Conservation (phyloP, 2,113 vertebrate species). For the Columba janthina region DNA sequence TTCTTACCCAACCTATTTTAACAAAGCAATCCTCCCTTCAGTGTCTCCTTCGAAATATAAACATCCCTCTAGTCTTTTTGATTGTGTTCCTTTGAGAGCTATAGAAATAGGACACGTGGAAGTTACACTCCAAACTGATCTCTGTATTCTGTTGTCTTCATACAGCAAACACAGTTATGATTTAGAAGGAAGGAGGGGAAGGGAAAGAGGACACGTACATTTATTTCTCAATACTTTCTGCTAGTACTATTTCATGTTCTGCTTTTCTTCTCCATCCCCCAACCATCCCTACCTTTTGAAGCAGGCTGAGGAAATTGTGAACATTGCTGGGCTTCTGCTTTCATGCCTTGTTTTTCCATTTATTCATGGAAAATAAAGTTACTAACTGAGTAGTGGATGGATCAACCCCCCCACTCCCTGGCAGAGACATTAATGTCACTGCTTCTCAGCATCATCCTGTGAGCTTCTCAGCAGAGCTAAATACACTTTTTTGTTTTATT, state of each 20-base stretch:
- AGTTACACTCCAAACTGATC: neutral
- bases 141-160: neutral
- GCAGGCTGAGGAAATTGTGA: neutral
- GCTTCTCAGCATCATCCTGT: neutral
- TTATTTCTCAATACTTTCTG: neutral
- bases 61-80: neutral
- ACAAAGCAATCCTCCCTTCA: neutral
- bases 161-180: neutral
- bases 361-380: conserved; percentile 33
- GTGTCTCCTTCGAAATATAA: neutral
- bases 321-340: conserved; percentile 14
- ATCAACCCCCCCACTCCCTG: neutral
- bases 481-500: conserved; percentile 37
- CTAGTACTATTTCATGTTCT: neutral
- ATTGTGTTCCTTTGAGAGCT: neutral
- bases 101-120: neutral
- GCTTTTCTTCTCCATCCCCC: neutral
- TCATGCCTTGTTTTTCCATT: neutral
- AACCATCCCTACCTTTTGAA: conserved; percentile 27
- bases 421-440: conserved; percentile 2
- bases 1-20: neutral
- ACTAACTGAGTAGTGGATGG: neutral
- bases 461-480: conserved; percentile 24
- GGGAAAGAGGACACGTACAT: neutral
- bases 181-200: neutral